Evolutionary conservation across 2,797 vertebrate genomes (phyloP).

Genomic region (Myripristis jacobus): DNA sequence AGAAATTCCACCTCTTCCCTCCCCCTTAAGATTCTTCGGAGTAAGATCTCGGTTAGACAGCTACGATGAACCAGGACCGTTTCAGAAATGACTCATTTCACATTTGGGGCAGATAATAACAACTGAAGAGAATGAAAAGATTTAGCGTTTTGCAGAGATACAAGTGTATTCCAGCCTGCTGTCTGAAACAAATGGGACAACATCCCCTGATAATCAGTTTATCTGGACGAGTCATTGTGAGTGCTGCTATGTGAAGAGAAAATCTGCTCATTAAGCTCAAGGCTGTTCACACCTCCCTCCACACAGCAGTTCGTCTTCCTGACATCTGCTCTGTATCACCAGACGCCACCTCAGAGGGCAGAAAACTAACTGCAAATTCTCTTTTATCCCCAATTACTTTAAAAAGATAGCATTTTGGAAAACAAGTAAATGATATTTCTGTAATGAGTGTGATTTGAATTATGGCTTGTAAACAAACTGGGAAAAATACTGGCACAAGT

Average conservation of each 20-base stretch:
- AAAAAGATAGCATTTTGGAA: background rate
- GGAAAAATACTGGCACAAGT: background rate
- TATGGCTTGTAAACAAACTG: background rate
- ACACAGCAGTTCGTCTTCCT: background rate
- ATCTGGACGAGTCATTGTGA: background rate
- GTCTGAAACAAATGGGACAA: background rate
- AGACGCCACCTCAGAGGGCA: background rate
- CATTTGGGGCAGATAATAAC: no score
- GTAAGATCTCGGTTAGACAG: no score
- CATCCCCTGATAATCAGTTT: background rate
- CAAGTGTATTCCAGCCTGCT: background rate
- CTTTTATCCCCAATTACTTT: slow-evolving; percentile 21
- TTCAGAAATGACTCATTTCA: no score
- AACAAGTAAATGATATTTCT: slow-evolving; percentile 1
- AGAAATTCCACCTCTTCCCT: no score
- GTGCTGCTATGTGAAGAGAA: background rate
- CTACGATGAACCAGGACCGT: no score
- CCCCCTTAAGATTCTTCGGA: no score
- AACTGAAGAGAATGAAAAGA: no score
- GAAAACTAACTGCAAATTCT: background rate
- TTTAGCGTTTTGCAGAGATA: no score
- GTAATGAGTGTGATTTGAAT: background rate
- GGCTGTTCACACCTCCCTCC: background rate
- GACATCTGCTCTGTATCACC: background rate
- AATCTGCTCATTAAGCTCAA: background rate